These are phyloP conservation scores for Diorhabda elongata DNA, from an alignment of 1,140 invertebrate genomes.

Conservation along the genomic window DNA sequence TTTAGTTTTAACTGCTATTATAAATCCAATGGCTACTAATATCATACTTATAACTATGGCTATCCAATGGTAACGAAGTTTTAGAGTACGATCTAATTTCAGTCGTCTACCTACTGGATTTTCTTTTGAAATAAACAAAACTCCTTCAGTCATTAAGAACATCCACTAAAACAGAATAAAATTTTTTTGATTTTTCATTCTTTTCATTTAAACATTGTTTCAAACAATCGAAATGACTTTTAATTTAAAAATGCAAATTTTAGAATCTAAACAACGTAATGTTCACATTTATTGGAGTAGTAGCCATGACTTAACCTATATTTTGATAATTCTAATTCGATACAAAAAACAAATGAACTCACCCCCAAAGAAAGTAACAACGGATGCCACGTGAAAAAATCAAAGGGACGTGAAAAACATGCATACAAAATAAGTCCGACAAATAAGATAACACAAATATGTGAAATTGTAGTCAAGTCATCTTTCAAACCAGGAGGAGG, in stretches of 20 bases:
- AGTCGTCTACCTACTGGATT: constrained; percentile 27
- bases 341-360: constrained; percentile 16
- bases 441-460: constrained; percentile 30
- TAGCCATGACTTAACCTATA: too few species aligned
- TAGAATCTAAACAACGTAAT: too few species aligned
- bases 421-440: constrained; percentile 31
- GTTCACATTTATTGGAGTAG: too few species aligned
- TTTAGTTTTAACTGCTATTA: constrained; percentile 34
- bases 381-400: constrained; percentile 41
- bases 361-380: constrained; percentile 35
- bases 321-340: too few species aligned
- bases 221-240: too few species aligned
- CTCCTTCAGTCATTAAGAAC: constrained; percentile 37
- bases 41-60: constrained; percentile 23
- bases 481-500: constrained; percentile 18
- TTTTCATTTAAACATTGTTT: too few species aligned
- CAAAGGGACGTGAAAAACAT: constrained; percentile 28
- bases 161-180: constrained; percentile 35
- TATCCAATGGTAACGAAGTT: constrained; percentile 28
- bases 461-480: constrained; percentile 31
- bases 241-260: too few species aligned
- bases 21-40: constrained; percentile 27
- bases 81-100: constrained; percentile 14
- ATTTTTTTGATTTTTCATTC: neutral
- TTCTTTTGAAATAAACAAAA: constrained; percentile 33